phyloP scores from a whole-genome alignment of 1,140 invertebrate genomes.

The Brachionus rubens region DNA sequence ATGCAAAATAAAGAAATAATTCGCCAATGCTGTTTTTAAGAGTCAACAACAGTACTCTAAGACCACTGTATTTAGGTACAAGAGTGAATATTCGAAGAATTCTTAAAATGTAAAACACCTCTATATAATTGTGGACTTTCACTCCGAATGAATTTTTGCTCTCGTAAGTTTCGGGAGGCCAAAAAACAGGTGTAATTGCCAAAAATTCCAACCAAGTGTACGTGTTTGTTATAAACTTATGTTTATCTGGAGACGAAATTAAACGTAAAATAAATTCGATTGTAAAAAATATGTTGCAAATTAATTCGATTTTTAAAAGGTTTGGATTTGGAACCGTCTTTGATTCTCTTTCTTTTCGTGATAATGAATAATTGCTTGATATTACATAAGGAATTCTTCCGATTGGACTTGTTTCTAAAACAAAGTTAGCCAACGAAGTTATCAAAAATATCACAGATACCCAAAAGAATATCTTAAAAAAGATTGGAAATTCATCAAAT shows the following conservation, averaged over 20 bases:
- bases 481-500: background rate
- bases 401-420: conserved; percentile 8
- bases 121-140: conserved; percentile 49
- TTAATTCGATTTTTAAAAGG: background rate
- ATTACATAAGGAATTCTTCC: conserved; percentile 33
- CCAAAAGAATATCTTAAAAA: background rate
- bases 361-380: conserved; percentile 8
- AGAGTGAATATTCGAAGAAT: conserved; percentile 57
- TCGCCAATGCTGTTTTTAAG: conserved; percentile 58
- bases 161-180: conserved; percentile 70
- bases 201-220: conserved; percentile 63
- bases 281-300: conserved; percentile 35
- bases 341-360: background rate
- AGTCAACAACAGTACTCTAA: conserved; percentile 57
- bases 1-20: conserved; percentile 76
- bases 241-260: conserved; percentile 59
- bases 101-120: conserved; percentile 52
- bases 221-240: conserved; percentile 56
- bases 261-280: conserved; percentile 52
- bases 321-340: conserved; percentile 30
- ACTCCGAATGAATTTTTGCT: conserved; percentile 39
- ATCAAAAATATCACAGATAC: conserved; percentile 22
- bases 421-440: conserved; percentile 25
- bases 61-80: conserved; percentile 54
- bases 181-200: conserved; percentile 3